These are phyloP conservation scores for Pollicipes pollicipes DNA, from an alignment of 1,140 invertebrate species.

Conservation along the genomic window DNA sequence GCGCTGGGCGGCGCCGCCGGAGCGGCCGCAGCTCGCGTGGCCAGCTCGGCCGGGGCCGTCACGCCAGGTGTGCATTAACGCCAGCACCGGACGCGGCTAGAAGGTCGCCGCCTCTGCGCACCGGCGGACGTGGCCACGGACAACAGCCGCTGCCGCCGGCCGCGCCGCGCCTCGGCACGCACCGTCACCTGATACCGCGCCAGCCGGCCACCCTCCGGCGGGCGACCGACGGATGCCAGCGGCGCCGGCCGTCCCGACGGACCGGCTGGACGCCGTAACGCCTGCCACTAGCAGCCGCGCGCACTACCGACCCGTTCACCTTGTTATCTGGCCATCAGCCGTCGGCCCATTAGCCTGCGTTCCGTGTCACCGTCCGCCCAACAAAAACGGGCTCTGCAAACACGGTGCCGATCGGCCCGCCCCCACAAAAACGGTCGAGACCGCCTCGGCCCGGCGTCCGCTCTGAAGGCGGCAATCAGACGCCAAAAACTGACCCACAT, in stretches of 20 bases:
- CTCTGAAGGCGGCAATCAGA: background rate
- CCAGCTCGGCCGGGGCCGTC: background rate
- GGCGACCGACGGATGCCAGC: too few relatives aligned
- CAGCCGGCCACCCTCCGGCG: too few relatives aligned
- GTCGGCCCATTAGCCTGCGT: background rate
- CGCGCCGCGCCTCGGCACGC: too few relatives aligned
- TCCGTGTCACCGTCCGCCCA: background rate
- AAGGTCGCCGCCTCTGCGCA: background rate
- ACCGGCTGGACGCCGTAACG: too few relatives aligned
- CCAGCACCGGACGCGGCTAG: background rate
- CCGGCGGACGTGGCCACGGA: too few relatives aligned
- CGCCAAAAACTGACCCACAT: background rate
- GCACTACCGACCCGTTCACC: too few relatives aligned
- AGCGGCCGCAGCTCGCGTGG: too few relatives aligned
- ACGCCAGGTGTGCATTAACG: background rate
- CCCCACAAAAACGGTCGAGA: too few relatives aligned
- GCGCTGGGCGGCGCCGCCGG: background rate
- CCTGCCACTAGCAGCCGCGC: too few relatives aligned
- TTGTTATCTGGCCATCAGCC: too few relatives aligned
- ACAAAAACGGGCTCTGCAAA: background rate
- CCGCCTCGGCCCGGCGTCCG: background rate
- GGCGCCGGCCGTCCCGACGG: too few relatives aligned
- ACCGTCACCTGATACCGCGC: too few relatives aligned
- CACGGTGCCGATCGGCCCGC: background rate
- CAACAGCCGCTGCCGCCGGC: background rate